phyloP scores from a whole-genome alignment of 1,140 invertebrate genomes.

The Papilio xuthus region DNA sequence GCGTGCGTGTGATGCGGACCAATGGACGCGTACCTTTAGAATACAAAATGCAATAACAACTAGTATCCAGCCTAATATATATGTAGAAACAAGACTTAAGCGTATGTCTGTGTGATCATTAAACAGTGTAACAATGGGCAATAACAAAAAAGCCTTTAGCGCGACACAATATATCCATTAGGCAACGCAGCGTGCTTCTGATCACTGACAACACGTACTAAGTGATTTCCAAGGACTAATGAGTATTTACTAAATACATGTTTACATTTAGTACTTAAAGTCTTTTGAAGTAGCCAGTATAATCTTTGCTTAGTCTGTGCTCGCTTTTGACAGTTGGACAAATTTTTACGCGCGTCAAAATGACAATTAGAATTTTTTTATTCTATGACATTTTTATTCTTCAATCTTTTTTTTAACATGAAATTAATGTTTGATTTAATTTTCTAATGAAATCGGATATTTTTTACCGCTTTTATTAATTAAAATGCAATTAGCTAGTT shows the following conservation, averaged over 20 bases:
- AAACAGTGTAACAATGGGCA: constrained; percentile 15
- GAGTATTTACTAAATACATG: background rate
- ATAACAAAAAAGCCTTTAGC: constrained; percentile 30
- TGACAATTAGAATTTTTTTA: background rate
- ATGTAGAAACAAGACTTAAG: background rate
- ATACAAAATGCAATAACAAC: background rate
- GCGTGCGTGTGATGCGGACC: no score
- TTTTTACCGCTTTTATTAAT: background rate
- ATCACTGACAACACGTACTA: constrained; percentile 17
- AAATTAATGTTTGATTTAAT: no score
- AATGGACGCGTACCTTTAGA: no score
- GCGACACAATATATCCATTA: constrained; percentile 31
- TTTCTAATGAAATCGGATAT: background rate
- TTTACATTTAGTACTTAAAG: background rate
- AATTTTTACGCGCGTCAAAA: background rate
- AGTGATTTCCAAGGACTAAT: constrained; percentile 26
- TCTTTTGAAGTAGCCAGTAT: background rate
- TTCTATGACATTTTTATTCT: background rate
- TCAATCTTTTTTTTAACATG: no score
- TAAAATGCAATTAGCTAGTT: background rate
- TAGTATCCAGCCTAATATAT: background rate
- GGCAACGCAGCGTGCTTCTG: constrained; percentile 4
- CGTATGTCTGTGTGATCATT: background rate
- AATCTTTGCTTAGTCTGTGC: background rate
- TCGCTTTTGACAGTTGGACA: background rate